A percentile compares a stretch with the other conserved stretches of the same genome.
Evolutionary conservation across 1,140 invertebrate genomes (phyloP).

Genomic region (Aporrectodea caliginosa): DNA sequence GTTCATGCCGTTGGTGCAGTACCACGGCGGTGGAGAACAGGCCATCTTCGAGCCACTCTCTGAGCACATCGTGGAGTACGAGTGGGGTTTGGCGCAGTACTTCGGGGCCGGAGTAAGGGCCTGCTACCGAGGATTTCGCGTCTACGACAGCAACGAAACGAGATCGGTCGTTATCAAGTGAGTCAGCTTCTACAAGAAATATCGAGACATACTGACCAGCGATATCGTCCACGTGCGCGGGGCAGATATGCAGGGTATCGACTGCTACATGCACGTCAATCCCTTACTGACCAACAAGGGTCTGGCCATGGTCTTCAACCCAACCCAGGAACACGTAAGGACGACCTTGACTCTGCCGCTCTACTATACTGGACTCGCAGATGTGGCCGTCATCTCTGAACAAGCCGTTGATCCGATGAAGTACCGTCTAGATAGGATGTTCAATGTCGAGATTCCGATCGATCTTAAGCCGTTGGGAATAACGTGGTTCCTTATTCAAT

Average conservation of each 20-base stretch:
- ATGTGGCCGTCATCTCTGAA: not conserved
- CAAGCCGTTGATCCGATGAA: not conserved
- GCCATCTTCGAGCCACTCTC: slow-evolving; percentile 19
- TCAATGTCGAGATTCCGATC: not conserved
- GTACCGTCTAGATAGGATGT: not conserved
- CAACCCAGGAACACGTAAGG: not conserved
- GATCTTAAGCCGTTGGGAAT: not conserved
- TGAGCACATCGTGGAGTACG: slow-evolving; percentile 16
- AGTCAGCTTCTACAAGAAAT: slow-evolving; percentile 23
- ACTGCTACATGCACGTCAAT: slow-evolving; percentile 29
- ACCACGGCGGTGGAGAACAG: slow-evolving; percentile 17
- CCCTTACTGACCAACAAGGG: not conserved
- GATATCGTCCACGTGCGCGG: slow-evolving; percentile 21
- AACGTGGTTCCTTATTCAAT: slow-evolving; percentile 18
- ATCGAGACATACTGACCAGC: slow-evolving; percentile 13
- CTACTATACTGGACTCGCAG: slow-evolving; percentile 18
- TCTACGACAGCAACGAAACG: slow-evolving; percentile 20
- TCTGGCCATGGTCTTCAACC: slow-evolving; percentile 25
- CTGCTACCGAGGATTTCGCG: slow-evolving; percentile 21
- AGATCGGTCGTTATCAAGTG: slow-evolving; percentile 16
- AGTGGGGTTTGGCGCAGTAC: slow-evolving; percentile 26
- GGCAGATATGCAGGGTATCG: slow-evolving; percentile 24
- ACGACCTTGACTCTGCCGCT: slow-evolving; percentile 12
- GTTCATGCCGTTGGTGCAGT: slow-evolving; percentile 18
- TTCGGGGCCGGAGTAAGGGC: slow-evolving; percentile 22